Evolutionary conservation across 2,888 invertebrate genomes (phyloP).

Genomic region (Catocala fraxini): DNA sequence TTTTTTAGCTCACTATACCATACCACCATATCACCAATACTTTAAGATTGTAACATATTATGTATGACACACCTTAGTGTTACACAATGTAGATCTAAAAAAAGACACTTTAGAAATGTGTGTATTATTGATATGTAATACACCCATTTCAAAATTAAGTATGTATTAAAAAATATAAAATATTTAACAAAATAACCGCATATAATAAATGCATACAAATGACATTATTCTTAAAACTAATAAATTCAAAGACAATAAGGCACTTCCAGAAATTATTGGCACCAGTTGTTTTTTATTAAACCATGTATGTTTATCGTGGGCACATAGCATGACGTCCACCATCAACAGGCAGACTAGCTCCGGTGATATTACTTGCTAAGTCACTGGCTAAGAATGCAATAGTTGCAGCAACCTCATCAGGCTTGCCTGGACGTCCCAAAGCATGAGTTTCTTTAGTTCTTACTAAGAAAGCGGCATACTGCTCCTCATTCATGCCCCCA

Average conservation of each 20-base stretch:
- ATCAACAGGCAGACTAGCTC: constrained; percentile 95
- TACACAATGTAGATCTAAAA: not conserved
- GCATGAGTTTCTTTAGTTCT: constrained; percentile 96
- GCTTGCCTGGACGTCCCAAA: constrained; percentile 94
- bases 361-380: constrained; percentile 96
- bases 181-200: not conserved
- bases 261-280: not conserved
- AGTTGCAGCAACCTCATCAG: constrained; percentile 95
- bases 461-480: constrained; percentile 94
- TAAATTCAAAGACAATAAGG: not conserved
- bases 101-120: not conserved
- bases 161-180: not conserved
- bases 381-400: constrained; percentile 97
- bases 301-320: constrained; percentile 89
- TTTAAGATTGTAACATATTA: no score
- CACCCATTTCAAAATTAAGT: no score
- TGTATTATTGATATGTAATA: no score
- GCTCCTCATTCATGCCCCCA: constrained; percentile 94
- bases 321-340: constrained; percentile 98
- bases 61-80: no score
- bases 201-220: constrained; percentile 7
- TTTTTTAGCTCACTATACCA: no score
- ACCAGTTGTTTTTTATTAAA: not conserved
- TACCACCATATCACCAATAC: no score
- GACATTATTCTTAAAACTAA: constrained; percentile 6